Percentiles rank a stretch among this genome's conserved stretches.
Conservation (phyloP, 2,888 invertebrate species). For the Adineta ricciae region DNA sequence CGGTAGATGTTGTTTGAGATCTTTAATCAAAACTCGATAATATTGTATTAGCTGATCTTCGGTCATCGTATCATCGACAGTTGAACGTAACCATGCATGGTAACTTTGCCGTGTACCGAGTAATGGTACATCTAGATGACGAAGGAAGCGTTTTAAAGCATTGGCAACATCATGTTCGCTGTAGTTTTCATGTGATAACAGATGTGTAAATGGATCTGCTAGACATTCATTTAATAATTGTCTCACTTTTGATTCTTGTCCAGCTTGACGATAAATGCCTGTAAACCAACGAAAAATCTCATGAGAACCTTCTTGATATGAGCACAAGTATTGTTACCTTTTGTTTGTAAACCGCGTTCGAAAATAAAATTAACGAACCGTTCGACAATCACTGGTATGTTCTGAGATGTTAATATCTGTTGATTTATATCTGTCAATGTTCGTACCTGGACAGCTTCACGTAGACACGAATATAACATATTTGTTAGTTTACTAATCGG, state of each 20-base stretch:
- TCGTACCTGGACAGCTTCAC: neutral
- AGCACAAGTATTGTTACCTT: neutral
- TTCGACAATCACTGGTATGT: neutral
- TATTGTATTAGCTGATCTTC: neutral
- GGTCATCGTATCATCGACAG: neutral
- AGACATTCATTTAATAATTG: conserved; percentile 4
- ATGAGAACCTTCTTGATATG: too few species aligned
- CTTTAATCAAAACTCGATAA: neutral
- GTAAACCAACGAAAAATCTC: neutral
- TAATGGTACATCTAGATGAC: neutral
- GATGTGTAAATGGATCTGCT: neutral
- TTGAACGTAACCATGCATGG: neutral
- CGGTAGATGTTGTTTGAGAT: neutral
- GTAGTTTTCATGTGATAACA: neutral
- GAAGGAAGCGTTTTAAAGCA: neutral
- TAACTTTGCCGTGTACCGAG: neutral
- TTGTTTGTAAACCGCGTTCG: neutral
- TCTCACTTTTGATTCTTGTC: neutral
- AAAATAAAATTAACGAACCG: neutral
- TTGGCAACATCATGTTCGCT: neutral
- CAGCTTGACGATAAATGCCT: neutral
- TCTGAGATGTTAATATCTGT: neutral
- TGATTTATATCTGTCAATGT: neutral
- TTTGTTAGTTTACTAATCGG: neutral
- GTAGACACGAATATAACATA: neutral